phyloP scores from a whole-genome alignment of 2,888 invertebrate species.

The Cephus spinipes region DNA sequence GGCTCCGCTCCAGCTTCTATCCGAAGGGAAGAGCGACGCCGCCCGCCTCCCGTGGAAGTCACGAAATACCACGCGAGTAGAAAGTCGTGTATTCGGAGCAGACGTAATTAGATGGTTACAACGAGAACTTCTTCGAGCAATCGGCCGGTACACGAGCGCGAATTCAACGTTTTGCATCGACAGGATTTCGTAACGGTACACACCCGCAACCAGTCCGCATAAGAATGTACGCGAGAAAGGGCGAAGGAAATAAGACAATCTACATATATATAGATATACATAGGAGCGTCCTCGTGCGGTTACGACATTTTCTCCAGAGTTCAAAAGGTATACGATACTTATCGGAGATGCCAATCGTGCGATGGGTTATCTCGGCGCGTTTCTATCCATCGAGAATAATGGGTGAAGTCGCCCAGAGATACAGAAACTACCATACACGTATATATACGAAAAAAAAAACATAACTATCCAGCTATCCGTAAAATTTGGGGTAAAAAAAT shows the following conservation, averaged over 20 bases:
- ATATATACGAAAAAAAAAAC: no score
- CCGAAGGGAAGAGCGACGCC: background rate
- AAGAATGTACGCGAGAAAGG: background rate
- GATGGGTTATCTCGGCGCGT: background rate
- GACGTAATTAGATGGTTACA: slow-evolving; percentile 39
- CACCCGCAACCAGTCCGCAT: background rate
- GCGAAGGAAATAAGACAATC: background rate
- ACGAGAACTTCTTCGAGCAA: slow-evolving; percentile 3
- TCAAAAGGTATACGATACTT: background rate
- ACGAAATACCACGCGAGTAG: slow-evolving; percentile 39
- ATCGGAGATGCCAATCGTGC: background rate
- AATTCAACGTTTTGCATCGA: slow-evolving; percentile 2
- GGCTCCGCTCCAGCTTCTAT: background rate
- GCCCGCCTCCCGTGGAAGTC: background rate
- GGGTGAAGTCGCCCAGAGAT: background rate
- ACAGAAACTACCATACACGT: background rate
- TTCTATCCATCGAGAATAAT: background rate
- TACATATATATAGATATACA: background rate
- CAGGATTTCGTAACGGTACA: background rate
- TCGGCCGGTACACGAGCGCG: background rate
- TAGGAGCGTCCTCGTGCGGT: background rate
- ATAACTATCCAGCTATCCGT: no score
- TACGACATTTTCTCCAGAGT: background rate
- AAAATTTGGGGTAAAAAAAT: no score
- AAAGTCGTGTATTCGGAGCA: slow-evolving; percentile 41